These are phyloP conservation scores for Ecliptopera silaceata DNA, from an alignment of 2,888 invertebrate species.

Conservation along the genomic window DNA sequence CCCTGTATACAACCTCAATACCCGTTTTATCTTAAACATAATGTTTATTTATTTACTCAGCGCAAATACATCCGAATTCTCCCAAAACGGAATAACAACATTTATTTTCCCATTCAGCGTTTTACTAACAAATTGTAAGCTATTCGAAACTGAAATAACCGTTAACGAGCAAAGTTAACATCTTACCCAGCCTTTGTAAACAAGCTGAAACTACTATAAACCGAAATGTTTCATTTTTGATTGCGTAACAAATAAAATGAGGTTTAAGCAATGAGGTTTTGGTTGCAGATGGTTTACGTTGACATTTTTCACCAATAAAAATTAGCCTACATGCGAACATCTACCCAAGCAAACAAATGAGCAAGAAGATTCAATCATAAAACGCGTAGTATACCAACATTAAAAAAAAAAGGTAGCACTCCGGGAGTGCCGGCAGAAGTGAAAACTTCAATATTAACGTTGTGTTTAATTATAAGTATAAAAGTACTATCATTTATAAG, in stretches of 20 bases:
- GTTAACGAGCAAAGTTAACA: conserved; percentile 39
- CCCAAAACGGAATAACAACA: conserved; percentile 17
- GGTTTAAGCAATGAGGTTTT: conserved; percentile 7
- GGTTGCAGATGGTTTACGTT: no score
- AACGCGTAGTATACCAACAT: no score
- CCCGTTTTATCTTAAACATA: not conserved
- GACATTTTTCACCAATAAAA: no score
- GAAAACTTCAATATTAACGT: no score
- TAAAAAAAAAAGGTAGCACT: no score
- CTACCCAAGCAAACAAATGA: no score
- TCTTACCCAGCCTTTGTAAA: conserved; percentile 33
- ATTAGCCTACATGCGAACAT: no score
- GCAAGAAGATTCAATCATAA: no score
- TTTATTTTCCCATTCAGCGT: conserved; percentile 33
- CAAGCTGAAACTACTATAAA: conserved; percentile 23
- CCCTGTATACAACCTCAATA: not conserved
- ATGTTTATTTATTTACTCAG: conserved; percentile 10
- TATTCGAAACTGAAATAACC: conserved; percentile 34
- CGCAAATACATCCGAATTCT: conserved; percentile 11
- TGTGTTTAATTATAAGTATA: no score
- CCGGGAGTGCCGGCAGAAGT: no score
- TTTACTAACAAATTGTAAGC: conserved; percentile 37
- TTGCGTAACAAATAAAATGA: conserved; percentile 15
- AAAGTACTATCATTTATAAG: no score
- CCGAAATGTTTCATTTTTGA: conserved; percentile 29